These are phyloP conservation scores for Anthopleura xanthogrammica DNA, from an alignment of 92 coral and sea anemone species.

Conservation along the genomic window DNA sequence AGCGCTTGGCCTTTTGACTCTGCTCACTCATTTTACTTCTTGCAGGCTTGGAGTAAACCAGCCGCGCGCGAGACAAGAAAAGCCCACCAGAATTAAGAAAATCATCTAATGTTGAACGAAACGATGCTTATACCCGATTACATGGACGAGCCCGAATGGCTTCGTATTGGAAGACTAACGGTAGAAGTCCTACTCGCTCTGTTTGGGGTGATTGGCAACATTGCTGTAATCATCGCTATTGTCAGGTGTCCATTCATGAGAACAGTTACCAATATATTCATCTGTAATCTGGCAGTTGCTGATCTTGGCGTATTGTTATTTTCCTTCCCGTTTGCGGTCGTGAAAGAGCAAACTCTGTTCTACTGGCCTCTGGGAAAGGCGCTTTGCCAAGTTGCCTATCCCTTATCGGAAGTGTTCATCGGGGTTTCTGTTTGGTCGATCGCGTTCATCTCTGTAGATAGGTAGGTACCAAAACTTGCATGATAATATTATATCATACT, in stretches of 20 bases:
- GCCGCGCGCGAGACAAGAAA: no score
- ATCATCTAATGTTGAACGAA: neutral
- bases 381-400: slow-evolving; percentile 64
- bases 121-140: slow-evolving; percentile 25
- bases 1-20: neutral
- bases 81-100: neutral
- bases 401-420: slow-evolving; percentile 75
- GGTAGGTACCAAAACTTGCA: slow-evolving; percentile 8
- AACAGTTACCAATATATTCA: slow-evolving; percentile 63
- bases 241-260: slow-evolving; percentile 47
- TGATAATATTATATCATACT: neutral
- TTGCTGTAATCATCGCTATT: slow-evolving; percentile 60
- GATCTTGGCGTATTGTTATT: slow-evolving; percentile 80
- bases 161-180: slow-evolving; percentile 47
- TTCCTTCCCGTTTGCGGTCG: slow-evolving; percentile 75
- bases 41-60: neutral
- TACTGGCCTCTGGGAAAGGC: slow-evolving; percentile 81
- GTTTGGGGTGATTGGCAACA: slow-evolving; percentile 72
- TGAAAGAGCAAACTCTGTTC: slow-evolving; percentile 51
- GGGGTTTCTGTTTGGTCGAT: slow-evolving; percentile 88
- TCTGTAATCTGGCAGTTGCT: slow-evolving; percentile 82
- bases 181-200: slow-evolving; percentile 61
- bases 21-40: neutral
- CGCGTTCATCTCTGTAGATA: slow-evolving; percentile 76
- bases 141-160: slow-evolving; percentile 53